A percentile compares a stretch with the other conserved stretches of the same genome.
Evolutionary conservation across 2,113 vertebrate species (phyloP).

Genomic region (Cyprinus carpio): DNA sequence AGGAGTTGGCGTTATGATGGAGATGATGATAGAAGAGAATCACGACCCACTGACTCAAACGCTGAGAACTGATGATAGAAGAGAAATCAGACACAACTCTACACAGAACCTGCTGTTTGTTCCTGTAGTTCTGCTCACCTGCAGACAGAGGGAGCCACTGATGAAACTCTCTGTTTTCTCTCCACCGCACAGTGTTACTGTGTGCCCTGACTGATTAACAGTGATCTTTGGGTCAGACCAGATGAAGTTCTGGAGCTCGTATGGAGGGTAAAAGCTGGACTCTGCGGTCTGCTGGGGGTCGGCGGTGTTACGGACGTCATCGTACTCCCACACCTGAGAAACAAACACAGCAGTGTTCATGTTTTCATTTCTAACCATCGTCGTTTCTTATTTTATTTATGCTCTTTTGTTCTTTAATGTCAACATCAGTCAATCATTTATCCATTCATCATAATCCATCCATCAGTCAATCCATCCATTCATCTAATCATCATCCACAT

Average conservation of each 20-base stretch:
- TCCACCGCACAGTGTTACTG: conserved; percentile 66
- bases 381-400: too few relatives aligned
- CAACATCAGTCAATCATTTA: too few relatives aligned
- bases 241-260: conserved; percentile 76
- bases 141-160: conserved; percentile 60
- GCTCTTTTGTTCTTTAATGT: too few relatives aligned
- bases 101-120: too few relatives aligned
- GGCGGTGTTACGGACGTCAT: conserved; percentile 64
- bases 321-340: conserved; percentile 83
- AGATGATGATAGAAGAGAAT: too few relatives aligned
- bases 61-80: conserved; percentile 76
- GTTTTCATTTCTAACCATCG: not conserved
- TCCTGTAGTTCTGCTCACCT: conserved; percentile 31
- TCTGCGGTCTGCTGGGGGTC: conserved; percentile 17
- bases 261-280: conserved; percentile 72
- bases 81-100: too few relatives aligned
- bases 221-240: conserved; percentile 75
- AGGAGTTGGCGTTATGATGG: conserved; percentile 82
- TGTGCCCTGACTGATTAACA: conserved; percentile 69
- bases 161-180: not conserved
- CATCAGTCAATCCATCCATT: too few relatives aligned
- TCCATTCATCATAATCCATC: too few relatives aligned
- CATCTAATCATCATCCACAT: too few relatives aligned
- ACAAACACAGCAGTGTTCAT: not conserved
- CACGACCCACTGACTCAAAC: conserved; percentile 73